Evolutionary conservation across 2,888 invertebrate genomes (phyloP), one percentile per base, ranked within the genome.

Genomic region (Lycia hirtaria): DNA sequence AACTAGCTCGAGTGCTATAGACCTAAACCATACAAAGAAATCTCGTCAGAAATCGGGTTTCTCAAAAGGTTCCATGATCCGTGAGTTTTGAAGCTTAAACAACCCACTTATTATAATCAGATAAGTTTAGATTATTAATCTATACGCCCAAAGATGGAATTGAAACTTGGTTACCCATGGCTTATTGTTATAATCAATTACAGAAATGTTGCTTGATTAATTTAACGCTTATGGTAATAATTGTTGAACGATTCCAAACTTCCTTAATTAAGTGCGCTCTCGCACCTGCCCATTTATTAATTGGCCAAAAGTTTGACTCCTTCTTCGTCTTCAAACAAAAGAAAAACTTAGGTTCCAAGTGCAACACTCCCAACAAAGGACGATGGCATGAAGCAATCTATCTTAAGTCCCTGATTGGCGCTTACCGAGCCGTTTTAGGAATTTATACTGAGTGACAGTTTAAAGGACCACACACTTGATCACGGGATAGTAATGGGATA

Each of bases 381-480:
- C 50, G 57, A 50, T 55, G 56, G 62, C 70, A 68, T 68, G 67
- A 62, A 68, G 71, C 74, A 75, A 79, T 79, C 73, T 64, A 73
- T 80, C 78, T 77, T 73, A 73, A 70, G 68, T 65, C 69, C 55
- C 68, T 75, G 76, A 78, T 80, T 76, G 76, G 75, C 61, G 69
- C 65, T 64, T 65, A 67, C 65, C 50, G 64, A 64, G 56, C 67
- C 62, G 53, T 55, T 64, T 66, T 64, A 52, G 56, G 62, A 68
- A 67, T 73, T 67, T 69, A 74, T 71, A 62, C 66, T 56, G 57
- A 67, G 65, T 55, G 73, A 73, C 73, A 69, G 63, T 73, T 74
- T 70, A 64, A 67, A 69, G 66, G 65, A 58, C 62, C 65, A 58
- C 62, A 63, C 57, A 65, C 67, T 68, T 67, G 66, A 68, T 67